Evolutionary conservation across 2,113 vertebrate genomes (phyloP).

Genomic region (Pycnonotus jocosus): DNA sequence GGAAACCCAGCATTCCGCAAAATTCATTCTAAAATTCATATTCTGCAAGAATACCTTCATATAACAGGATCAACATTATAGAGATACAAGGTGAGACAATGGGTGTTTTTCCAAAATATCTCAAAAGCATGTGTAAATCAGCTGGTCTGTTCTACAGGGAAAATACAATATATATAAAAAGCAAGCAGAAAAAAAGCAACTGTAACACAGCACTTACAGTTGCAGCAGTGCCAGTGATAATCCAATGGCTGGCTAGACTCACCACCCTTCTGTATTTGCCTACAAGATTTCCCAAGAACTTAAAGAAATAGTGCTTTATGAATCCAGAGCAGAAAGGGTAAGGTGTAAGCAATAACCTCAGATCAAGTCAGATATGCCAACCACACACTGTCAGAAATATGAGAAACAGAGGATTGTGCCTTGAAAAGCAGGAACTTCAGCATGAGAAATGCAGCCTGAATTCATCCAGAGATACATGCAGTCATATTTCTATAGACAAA

Average conservation of each 20-base stretch:
- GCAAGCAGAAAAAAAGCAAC: neutral
- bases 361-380: neutral
- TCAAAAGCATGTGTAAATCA: neutral
- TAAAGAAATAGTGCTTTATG: neutral
- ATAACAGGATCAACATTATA: neutral
- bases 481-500: neutral
- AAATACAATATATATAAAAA: neutral
- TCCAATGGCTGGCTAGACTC: neutral
- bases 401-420: neutral
- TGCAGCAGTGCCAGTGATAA: neutral
- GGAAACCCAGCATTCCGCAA: neutral
- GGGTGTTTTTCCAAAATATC: neutral
- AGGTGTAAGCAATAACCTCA: neutral
- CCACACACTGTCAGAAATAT: neutral
- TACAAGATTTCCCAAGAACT: neutral
- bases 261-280: neutral
- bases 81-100: neutral
- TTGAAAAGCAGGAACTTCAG: neutral
- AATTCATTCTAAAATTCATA: neutral
- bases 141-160: neutral
- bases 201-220: neutral
- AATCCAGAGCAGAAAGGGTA: neutral
- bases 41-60: neutral
- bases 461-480: neutral
- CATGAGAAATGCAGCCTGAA: neutral